phyloP scores from a whole-genome alignment of 2,797 vertebrate species.

The Galaxias olidus region DNA sequence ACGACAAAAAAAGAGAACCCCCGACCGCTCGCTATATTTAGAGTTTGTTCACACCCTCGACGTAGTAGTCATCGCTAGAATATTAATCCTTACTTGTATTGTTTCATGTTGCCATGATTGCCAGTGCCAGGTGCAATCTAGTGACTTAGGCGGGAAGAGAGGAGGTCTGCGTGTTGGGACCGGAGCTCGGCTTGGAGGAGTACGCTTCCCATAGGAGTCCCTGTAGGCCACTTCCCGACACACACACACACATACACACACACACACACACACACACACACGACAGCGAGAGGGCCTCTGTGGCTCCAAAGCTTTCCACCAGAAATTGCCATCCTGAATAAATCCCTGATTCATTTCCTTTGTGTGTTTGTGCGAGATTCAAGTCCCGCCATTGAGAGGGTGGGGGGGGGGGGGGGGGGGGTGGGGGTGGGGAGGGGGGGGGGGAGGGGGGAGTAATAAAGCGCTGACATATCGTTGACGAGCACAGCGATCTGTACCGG shows the following conservation, averaged over 20 bases:
- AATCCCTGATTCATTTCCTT: slow-evolving; percentile 23
- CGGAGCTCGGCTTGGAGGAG: neutral
- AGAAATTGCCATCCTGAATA: slow-evolving; percentile 23
- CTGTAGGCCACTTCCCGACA: slow-evolving; percentile 21
- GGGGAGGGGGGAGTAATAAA: slow-evolving; percentile 29
- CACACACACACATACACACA: slow-evolving; percentile 1
- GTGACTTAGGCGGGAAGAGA: slow-evolving; percentile 40
- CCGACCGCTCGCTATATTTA: neutral
- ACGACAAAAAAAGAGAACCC: no score
- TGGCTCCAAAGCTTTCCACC: slow-evolving; percentile 13
- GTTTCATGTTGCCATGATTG: slow-evolving; percentile 41
- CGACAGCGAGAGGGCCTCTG: slow-evolving; percentile 25
- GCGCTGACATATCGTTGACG: slow-evolving; percentile 22
- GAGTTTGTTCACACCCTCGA: slow-evolving; percentile 14
- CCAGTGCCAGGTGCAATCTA: slow-evolving; percentile 47
- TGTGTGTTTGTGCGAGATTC: slow-evolving; percentile 25
- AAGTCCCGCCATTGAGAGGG: neutral
- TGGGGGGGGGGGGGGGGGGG: slow-evolving; percentile 5
- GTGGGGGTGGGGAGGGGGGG: slow-evolving; percentile 18
- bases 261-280: slow-evolving; percentile 7
- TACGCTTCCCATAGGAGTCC: slow-evolving; percentile 1
- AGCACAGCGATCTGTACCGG: slow-evolving; percentile 19
- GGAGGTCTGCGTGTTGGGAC: slow-evolving; percentile 11
- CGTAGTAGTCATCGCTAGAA: slow-evolving; percentile 24
- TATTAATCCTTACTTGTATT: slow-evolving; percentile 40